Evolutionary conservation across 2,113 vertebrate genomes (phyloP).

Genomic region (Gulo gulo): DNA sequence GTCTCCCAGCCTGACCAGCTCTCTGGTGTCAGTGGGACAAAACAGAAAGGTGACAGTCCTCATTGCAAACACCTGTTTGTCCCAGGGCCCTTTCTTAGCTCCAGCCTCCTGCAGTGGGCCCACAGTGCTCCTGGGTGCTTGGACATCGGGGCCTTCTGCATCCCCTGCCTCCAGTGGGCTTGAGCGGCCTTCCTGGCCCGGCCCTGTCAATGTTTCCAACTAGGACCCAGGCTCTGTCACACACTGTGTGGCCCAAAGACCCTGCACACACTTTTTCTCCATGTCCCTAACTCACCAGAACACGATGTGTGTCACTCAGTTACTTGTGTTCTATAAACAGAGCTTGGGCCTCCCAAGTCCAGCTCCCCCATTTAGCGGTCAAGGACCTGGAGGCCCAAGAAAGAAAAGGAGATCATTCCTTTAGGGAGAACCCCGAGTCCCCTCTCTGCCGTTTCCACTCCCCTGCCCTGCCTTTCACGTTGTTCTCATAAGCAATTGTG

Average conservation of each 20-base stretch:
- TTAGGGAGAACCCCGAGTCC: background rate
- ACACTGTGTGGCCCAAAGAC: background rate
- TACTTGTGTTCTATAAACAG: background rate
- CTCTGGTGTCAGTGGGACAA: background rate
- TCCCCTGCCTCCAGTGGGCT: background rate
- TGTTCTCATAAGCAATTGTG: background rate
- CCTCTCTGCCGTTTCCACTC: accelerated
- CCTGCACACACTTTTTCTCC: background rate
- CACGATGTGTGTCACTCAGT: background rate
- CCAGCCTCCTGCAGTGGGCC: accelerated
- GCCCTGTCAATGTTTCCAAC: background rate
- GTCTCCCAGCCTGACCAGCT: accelerated
- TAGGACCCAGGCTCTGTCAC: background rate
- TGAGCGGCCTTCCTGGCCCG: background rate
- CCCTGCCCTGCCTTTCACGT: accelerated
- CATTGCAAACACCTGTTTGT: accelerated
- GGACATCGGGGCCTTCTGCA: background rate
- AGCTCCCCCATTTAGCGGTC: background rate
- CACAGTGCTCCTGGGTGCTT: accelerated
- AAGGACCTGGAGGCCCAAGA: background rate
- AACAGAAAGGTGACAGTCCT: background rate
- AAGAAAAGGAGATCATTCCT: background rate
- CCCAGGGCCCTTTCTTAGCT: accelerated
- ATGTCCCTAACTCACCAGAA: background rate
- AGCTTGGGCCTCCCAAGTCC: background rate